These are phyloP conservation scores for Nannoperca australis DNA, from an alignment of 2,797 vertebrate genomes.

Conservation along the genomic window DNA sequence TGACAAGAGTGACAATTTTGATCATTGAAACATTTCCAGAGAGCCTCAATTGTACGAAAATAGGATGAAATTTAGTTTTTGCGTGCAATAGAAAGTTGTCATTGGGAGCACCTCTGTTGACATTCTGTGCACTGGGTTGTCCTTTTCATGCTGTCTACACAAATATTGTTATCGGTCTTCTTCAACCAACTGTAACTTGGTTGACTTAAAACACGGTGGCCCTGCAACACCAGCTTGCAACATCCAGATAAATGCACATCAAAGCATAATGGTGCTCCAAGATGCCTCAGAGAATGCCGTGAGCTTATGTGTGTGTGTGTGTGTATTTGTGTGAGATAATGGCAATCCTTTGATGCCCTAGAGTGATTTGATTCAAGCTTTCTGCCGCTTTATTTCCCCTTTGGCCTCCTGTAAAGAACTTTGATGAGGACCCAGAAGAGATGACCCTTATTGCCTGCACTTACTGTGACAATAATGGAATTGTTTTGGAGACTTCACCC, in stretches of 20 bases:
- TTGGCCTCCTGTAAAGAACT: constrained; percentile 77
- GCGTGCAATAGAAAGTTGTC: no score
- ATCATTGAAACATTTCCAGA: no score
- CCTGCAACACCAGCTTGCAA: constrained; percentile 43
- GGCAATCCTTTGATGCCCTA: constrained; percentile 80
- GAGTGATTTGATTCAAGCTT: constrained; percentile 74
- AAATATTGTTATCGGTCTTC: constrained; percentile 21
- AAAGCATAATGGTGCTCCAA: constrained; percentile 61
- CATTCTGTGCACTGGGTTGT: not conserved
- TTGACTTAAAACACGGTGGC: constrained; percentile 24
- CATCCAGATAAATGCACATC: constrained; percentile 82
- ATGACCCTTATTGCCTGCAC: constrained; percentile 85
- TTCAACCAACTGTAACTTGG: constrained; percentile 27
- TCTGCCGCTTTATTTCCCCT: constrained; percentile 72
- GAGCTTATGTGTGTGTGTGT: constrained; percentile 42
- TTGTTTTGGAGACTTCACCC: constrained; percentile 85
- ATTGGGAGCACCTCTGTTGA: no score
- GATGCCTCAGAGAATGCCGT: constrained; percentile 61
- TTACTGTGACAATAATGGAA: constrained; percentile 82
- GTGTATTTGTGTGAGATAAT: constrained; percentile 78
- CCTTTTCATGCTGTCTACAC: not conserved
- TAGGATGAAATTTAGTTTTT: no score
- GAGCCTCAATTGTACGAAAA: no score
- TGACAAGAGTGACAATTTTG: no score
- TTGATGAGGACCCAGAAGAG: constrained; percentile 83